Conservation (phyloP, 2,888 invertebrate genomes). For the Gastrophysa polygoni region DNA sequence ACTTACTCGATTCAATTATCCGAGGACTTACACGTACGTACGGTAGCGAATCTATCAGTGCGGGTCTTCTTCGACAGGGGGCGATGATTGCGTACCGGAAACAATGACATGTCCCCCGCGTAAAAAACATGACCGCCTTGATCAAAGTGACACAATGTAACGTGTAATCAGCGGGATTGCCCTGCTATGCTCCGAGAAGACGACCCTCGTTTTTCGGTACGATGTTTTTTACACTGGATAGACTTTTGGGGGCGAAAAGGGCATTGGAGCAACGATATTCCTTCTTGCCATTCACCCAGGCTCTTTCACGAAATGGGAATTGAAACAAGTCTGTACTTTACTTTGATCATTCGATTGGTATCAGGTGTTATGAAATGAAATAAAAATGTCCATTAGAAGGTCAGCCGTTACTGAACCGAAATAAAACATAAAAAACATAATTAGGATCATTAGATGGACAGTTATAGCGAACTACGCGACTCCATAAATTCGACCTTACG, state of each 20-base stretch:
- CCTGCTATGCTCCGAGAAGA: constrained; percentile 11
- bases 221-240: constrained; percentile 22
- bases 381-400: no score
- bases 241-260: neutral
- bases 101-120: constrained; percentile 55
- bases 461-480: no score
- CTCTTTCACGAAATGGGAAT: no score
- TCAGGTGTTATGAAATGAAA: no score
- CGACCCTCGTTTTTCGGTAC: constrained; percentile 23
- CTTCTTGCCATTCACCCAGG: no score
- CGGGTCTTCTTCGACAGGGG: constrained; percentile 32
- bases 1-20: constrained; percentile 37
- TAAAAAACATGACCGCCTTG: constrained; percentile 56
- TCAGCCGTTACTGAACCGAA: no score
- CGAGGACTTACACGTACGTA: constrained; percentile 17
- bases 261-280: neutral
- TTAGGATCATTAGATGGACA: no score
- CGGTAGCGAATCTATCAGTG: constrained; percentile 40
- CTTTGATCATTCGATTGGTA: no score
- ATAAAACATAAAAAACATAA: no score
- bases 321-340: no score
- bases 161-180: constrained; percentile 51
- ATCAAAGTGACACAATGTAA: constrained; percentile 57
- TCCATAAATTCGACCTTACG: no score
- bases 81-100: constrained; percentile 48